Percentiles rank a stretch among this genome's conserved stretches.
Conservation (phyloP, 2,888 invertebrate genomes). For the Phortica magna region DNA sequence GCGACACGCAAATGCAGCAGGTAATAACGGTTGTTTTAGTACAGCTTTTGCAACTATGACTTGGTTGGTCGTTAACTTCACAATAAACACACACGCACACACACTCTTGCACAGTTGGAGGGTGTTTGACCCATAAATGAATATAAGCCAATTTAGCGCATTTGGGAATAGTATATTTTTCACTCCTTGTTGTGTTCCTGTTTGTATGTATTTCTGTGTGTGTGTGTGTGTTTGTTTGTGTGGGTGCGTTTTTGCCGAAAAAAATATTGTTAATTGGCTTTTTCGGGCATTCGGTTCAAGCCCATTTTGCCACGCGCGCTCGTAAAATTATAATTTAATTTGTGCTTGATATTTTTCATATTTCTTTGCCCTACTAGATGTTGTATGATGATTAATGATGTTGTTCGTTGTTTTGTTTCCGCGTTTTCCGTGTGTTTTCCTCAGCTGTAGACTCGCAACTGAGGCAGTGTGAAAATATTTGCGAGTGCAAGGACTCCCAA, state of each 20-base stretch:
- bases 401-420: slow-evolving; percentile 47
- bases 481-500: slow-evolving; percentile 60
- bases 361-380: background rate
- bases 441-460: slow-evolving; percentile 74
- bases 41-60: background rate
- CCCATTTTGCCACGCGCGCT: slow-evolving; percentile 19
- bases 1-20: background rate
- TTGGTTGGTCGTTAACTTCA: background rate
- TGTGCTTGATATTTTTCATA: slow-evolving; percentile 8
- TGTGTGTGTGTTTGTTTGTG: background rate
- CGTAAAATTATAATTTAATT: slow-evolving; percentile 20
- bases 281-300: slow-evolving; percentile 25
- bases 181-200: no score
- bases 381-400: background rate
- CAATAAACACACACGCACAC: slow-evolving; percentile 30
- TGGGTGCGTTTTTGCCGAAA: background rate
- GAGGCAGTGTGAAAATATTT: slow-evolving; percentile 48
- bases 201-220: background rate
- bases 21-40: background rate
- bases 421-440: slow-evolving; percentile 65
- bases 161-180: slow-evolving; percentile 8
- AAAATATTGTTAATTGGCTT: slow-evolving; percentile 15
- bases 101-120: slow-evolving; percentile 45
- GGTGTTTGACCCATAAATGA: slow-evolving; percentile 74
- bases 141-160: slow-evolving; percentile 55